Base-by-base conservation (phyloP, 2,888 invertebrate species). In the Omphaloscelis lunosa region DNA sequence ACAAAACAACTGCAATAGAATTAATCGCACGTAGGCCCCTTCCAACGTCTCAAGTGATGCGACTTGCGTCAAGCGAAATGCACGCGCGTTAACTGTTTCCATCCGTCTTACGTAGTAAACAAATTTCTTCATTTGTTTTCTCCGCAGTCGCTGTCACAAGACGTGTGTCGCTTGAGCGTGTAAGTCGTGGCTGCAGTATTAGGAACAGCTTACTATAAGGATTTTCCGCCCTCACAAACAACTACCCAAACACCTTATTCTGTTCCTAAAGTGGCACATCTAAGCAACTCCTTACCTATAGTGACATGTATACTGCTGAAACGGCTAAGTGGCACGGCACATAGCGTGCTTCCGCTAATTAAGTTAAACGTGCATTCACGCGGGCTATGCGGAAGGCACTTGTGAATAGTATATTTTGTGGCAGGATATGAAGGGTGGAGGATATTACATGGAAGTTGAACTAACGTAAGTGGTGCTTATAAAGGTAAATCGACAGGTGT, bases 281-380 rank as follows among this genome's bases (percentile, higher is more conserved):
- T 41, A 59, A 27, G 23, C 27, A 27, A 48, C 8, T 11, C 29
- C 61, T 68, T 67, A 67, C 27, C 2, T 62, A 48, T 5, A 59
- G 51, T 48, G 72, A 41, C 53, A 67, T 9, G 34, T 29, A 56
- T 11, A 11, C 3, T 48, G 0, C n/a, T 69, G 5, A 53, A 67
- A 70, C 62, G 29, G 73, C 67, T 29, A 71, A 73, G 39, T 66
- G 39, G 17, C 83, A 83, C 71, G 79, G 51, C 66, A 82, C 41
- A 58, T 79, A 48, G 83, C 84, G 75, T 84, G 83, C 63, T 68
- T 59, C 66, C 7, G 8, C 74, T 84, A 84, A 84, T 84, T 82
- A 84, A 77, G 65, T 73, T 74, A 79, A 29, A n/a, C 70, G 76
- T 76, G 72, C 84, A 79, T 82, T 79, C 74, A 75, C 58, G 72